These are phyloP conservation scores for Actias luna DNA, from an alignment of 2,888 invertebrate genomes.

Conservation along the genomic window DNA sequence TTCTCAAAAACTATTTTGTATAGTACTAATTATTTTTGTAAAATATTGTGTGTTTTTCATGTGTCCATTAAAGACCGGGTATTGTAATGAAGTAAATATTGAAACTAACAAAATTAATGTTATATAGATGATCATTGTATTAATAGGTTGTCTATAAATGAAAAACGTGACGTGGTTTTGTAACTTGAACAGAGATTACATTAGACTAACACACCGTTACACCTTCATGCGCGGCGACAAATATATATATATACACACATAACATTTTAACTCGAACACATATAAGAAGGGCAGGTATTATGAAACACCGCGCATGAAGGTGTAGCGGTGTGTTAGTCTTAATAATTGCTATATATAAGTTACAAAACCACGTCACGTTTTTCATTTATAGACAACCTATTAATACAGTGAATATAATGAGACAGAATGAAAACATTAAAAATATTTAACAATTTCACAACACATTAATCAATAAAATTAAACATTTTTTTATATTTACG, in stretches of 20 bases:
- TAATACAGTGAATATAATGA: constrained; percentile 21
- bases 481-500: too few relatives aligned
- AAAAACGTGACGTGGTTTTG: constrained; percentile 38
- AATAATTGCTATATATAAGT: constrained; percentile 19
- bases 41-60: background rate
- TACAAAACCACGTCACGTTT: constrained; percentile 39
- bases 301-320: constrained; percentile 29
- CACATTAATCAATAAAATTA: too few relatives aligned
- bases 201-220: constrained; percentile 9
- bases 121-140: constrained; percentile 21
- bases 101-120: constrained; percentile 14
- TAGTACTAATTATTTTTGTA: background rate
- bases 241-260: too few relatives aligned
- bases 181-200: constrained; percentile 23
- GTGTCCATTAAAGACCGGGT: background rate
- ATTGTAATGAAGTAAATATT: constrained; percentile 3
- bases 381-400: constrained; percentile 28
- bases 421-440: too few relatives aligned
- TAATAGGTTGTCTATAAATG: constrained; percentile 28
- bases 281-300: too few relatives aligned
- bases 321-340: constrained; percentile 9
- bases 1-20: too few relatives aligned
- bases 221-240: constrained; percentile 25
- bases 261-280: too few relatives aligned
- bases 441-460: too few relatives aligned